Percentiles rank a stretch among this genome's conserved stretches.
phyloP scores from a whole-genome alignment of 2,888 invertebrate species.

The Pseudococcus longispinus region DNA sequence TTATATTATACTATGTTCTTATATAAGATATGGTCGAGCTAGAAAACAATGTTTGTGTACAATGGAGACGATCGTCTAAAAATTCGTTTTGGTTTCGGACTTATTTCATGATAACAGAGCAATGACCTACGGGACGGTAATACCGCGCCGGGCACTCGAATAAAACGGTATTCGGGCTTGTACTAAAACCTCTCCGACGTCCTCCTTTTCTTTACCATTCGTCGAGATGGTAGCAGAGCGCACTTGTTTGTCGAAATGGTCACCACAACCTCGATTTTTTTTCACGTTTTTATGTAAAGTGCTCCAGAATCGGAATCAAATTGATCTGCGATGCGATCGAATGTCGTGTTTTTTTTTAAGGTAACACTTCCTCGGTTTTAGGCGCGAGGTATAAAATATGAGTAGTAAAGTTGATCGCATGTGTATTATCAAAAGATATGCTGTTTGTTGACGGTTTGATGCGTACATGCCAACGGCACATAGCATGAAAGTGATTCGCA shows the following conservation, averaged over 20 bases:
- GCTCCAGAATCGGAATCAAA: not conserved
- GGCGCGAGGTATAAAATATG: not conserved
- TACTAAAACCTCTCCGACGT: not conserved
- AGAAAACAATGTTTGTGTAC: conserved; percentile 24
- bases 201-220: not conserved
- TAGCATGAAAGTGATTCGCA: not conserved
- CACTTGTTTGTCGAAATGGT: not conserved
- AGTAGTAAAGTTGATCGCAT: not conserved
- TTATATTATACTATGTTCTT: conserved; percentile 15
- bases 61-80: conserved; percentile 34
- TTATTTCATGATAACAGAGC: conserved; percentile 27
- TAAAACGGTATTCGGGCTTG: not conserved
- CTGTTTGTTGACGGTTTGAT: not conserved
- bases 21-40: not conserved
- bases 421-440: not conserved
- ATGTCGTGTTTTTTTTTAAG: not conserved
- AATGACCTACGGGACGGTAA: conserved; percentile 25
- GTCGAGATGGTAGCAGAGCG: not conserved
- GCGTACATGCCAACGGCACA: not conserved
- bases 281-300: not conserved
- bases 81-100: conserved; percentile 53
- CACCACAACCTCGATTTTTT: not conserved
- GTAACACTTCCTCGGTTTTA: not conserved
- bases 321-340: not conserved
- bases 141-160: not conserved